phyloP scores from a whole-genome alignment of 2,888 invertebrate species.

The Litoditis marina region DNA sequence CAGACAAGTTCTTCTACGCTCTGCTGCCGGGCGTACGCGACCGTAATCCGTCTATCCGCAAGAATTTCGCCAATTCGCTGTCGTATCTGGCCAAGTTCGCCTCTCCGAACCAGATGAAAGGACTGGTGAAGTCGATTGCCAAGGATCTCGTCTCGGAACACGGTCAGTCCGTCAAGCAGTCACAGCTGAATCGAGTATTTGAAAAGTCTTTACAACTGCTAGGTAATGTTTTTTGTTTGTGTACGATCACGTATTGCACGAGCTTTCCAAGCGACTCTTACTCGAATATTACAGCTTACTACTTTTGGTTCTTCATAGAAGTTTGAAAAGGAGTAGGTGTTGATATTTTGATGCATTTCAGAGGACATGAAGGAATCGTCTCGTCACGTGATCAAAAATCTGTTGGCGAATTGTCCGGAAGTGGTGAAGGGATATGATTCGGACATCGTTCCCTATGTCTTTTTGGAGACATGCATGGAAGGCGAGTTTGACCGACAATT shows the following conservation, averaged over 20 bases:
- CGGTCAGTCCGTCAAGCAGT: too few relatives aligned
- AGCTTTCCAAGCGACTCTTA: too few relatives aligned
- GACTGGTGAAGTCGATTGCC: conserved; percentile 26
- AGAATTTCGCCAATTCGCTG: conserved; percentile 41
- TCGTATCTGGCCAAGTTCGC: conserved; percentile 43
- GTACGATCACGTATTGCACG: too few relatives aligned
- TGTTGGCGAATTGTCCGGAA: conserved; percentile 37
- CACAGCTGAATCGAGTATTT: too few relatives aligned
- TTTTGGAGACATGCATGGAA: conserved; percentile 37
- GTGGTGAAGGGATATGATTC: conserved; percentile 28
- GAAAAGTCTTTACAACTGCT: too few relatives aligned
- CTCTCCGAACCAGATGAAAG: conserved; percentile 30
- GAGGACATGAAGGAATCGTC: conserved; percentile 38
- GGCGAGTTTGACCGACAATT: too few relatives aligned
- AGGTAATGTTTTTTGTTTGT: background rate
- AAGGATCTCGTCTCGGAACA: conserved; percentile 26
- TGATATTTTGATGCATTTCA: conserved; percentile 10
- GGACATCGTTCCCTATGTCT: conserved; percentile 39
- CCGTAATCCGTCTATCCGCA: conserved; percentile 45
- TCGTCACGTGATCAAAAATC: conserved; percentile 36
- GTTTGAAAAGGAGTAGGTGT: background rate
- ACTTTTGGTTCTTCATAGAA: background rate
- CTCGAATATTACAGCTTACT: too few relatives aligned
- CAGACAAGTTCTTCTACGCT: conserved; percentile 34
- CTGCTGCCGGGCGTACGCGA: conserved; percentile 39